Evolutionary conservation across 2,113 vertebrate species (phyloP).

Genomic region (Malurus cyaneus): DNA sequence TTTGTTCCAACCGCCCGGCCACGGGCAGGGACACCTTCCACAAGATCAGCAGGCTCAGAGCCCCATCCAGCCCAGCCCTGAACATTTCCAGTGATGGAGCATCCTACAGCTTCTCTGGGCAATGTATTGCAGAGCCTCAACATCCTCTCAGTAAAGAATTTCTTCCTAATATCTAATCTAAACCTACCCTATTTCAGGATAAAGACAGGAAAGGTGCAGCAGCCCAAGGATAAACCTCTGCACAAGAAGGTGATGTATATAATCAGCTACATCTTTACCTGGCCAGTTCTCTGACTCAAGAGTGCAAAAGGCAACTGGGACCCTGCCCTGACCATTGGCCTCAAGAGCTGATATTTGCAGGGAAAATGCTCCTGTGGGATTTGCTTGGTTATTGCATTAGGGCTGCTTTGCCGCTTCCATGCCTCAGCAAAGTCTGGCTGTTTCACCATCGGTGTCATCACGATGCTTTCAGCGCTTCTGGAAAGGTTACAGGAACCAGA

Average conservation of each 20-base stretch:
- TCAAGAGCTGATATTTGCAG: not conserved
- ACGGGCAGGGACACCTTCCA: not conserved
- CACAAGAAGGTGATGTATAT: not conserved
- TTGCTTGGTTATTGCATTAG: not conserved
- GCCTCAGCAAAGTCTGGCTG: not conserved
- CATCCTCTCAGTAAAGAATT: not conserved
- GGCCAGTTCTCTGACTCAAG: not conserved
- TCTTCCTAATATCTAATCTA: not conserved
- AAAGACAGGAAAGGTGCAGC: not conserved
- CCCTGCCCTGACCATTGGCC: not conserved
- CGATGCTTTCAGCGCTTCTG: not conserved
- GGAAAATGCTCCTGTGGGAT: not conserved
- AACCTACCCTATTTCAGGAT: not conserved
- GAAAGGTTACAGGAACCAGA: conserved; percentile 22
- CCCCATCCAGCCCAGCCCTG: not conserved
- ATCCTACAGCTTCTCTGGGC: not conserved
- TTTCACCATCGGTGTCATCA: not conserved
- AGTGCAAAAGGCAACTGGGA: not conserved
- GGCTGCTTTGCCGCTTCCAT: not conserved
- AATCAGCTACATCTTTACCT: not conserved
- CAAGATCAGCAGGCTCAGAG: not conserved
- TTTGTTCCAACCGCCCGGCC: not conserved
- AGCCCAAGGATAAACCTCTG: not conserved
- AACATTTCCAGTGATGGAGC: not conserved
- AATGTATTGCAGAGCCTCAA: not conserved